phyloP scores from a whole-genome alignment of 2,888 invertebrate species.

The Sesia apiformis region DNA sequence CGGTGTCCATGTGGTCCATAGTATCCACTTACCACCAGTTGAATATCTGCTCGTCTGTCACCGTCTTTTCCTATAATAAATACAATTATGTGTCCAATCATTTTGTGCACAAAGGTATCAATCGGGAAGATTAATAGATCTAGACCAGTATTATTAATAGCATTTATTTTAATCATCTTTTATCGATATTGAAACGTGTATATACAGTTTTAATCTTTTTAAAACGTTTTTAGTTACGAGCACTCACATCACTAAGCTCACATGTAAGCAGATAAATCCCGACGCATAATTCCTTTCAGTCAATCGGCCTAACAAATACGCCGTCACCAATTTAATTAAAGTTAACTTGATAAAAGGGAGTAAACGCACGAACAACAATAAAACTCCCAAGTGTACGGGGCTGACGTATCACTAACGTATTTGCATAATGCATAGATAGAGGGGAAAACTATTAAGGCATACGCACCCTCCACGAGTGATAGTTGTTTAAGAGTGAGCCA shows the following conservation, averaged over 20 bases:
- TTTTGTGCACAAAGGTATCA: no score
- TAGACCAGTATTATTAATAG: no score
- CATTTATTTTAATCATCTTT: background rate
- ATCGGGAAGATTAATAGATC: no score
- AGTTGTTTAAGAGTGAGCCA: slow-evolving; percentile 64
- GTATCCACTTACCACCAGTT: no score
- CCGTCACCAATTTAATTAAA: slow-evolving; percentile 71
- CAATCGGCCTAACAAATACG: slow-evolving; percentile 67
- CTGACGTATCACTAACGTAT: slow-evolving; percentile 71
- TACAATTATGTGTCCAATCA: no score
- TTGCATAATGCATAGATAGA: slow-evolving; percentile 71
- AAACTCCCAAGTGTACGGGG: slow-evolving; percentile 66
- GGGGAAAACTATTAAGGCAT: slow-evolving; percentile 69
- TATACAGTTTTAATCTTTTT: slow-evolving; percentile 6
- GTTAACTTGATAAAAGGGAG: slow-evolving; percentile 71
- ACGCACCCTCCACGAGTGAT: slow-evolving; percentile 58
- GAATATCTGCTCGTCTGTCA: no score
- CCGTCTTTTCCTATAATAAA: no score
- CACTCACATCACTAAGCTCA: slow-evolving; percentile 25
- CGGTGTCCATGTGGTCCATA: no score
- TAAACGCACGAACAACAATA: slow-evolving; percentile 69
- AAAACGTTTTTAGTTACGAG: slow-evolving; percentile 10
- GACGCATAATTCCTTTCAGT: slow-evolving; percentile 58
- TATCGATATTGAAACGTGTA: background rate
- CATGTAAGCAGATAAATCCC: slow-evolving; percentile 61